Base-by-base conservation (phyloP, 1,140 invertebrate species). In the Drosophila tristis region DNA sequence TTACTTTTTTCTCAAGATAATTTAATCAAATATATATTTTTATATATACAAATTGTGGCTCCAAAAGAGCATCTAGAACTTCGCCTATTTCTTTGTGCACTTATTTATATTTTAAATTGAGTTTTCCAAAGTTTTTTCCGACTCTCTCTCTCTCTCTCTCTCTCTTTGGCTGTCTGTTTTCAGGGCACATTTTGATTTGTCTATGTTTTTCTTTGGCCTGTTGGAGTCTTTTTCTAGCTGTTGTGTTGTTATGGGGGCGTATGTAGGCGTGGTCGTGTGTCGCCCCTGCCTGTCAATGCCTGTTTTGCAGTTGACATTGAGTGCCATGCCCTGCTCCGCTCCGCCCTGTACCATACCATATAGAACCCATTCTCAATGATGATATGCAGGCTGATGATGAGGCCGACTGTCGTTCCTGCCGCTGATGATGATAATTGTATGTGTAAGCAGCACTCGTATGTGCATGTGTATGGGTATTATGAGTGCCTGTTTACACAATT, bases 261-360 rank as follows among this genome's bases (percentile, higher is more conserved):
- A 43, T 45, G 51, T 44, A 67, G 78, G 74, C 68, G 76, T 85
- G 80, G 73, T 26, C 49, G 43, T 82, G 74, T 66, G 75, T 74
- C 48, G 63, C 59, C 71, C 78, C 68, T 67, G 68, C 67, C 81
- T 87, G 82, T 89, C 82, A 79, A 71, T 78, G 84, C 84, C 73
- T 89, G 84, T 89, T 89, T 79, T 89, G 84, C 80, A 74, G 76
- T 67, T 89, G 84, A 89, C 84, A 89, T 89, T 89, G 84, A 89
- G 85, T 89, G 84, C 79, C 78, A 13, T 89, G 84, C 79, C 78
- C 4, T 39, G 35, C 11, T 2, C 9, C 11, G 31, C 31, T 11
- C 8, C 9, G 31, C 31, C 6, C 5, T 31, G 7, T 20, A 20
- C 31, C 3, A 1, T 13, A 0, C 35, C 35, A 35, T 35, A 35